Percentiles rank a stretch among this genome's conserved stretches.
Evolutionary conservation across 2,888 invertebrate genomes (phyloP).

Genomic region (Nomada flava): DNA sequence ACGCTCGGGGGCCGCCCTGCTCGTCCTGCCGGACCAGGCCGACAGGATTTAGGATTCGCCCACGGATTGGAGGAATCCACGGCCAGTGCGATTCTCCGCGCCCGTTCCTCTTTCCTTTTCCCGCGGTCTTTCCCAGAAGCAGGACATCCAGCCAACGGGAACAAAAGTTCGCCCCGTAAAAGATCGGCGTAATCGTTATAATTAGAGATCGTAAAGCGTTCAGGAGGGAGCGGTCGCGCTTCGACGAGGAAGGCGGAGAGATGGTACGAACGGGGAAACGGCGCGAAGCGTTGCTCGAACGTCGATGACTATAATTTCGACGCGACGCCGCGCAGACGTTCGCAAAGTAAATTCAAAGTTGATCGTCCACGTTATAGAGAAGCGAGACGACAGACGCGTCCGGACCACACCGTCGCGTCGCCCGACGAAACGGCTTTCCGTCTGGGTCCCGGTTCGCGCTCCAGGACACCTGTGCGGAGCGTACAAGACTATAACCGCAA

Average conservation of each 20-base stretch:
- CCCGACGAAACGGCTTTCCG: conserved; percentile 11
- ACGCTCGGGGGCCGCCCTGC: conserved; percentile 52
- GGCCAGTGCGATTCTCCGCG: conserved; percentile 31
- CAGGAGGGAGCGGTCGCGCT: conserved; percentile 51
- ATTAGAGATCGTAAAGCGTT: conserved; percentile 72
- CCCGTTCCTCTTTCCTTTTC: conserved; percentile 22
- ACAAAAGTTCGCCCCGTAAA: conserved; percentile 65
- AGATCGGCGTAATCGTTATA: conserved; percentile 71
- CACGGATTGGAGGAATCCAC: conserved; percentile 55
- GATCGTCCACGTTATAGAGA: background rate
- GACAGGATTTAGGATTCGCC: conserved; percentile 41
- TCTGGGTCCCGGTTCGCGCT: background rate
- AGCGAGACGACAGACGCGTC: background rate
- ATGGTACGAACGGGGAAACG: conserved; percentile 7
- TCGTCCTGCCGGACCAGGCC: background rate
- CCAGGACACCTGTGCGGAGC: conserved; percentile 69
- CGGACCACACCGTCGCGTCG: background rate
- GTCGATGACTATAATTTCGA: conserved; percentile 56
- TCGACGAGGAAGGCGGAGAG: conserved; percentile 4
- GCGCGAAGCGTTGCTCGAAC: conserved; percentile 62
- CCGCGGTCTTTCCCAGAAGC: conserved; percentile 60
- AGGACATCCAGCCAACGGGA: conserved; percentile 57
- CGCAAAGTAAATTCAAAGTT: background rate
- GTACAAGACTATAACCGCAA: conserved; percentile 77
- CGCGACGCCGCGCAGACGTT: conserved; percentile 14